Percentiles rank a stretch among this genome's conserved stretches.
Conservation (phyloP, 2,888 invertebrate genomes). For the Ametastegia equiseti region DNA sequence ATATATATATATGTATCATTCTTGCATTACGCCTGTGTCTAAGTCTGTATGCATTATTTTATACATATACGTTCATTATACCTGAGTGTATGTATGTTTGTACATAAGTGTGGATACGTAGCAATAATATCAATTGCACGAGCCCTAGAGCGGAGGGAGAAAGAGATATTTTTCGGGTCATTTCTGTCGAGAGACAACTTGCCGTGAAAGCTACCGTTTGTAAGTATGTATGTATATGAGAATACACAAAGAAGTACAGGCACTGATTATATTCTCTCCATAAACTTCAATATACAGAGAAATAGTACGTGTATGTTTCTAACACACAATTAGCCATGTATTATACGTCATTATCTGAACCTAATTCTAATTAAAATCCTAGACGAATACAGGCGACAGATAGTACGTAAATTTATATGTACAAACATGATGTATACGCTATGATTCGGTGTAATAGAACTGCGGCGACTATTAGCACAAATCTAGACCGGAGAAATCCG, state of each 20-base stretch:
- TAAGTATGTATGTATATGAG: neutral
- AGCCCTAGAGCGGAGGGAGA: neutral
- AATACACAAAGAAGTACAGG: neutral
- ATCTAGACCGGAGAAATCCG: neutral
- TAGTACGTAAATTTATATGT: neutral
- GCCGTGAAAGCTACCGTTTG: neutral
- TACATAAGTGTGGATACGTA: no score
- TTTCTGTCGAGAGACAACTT: neutral
- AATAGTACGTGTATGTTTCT: neutral
- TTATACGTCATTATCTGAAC: neutral
- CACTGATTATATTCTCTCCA: neutral
- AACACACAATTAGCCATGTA: neutral
- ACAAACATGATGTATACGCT: neutral
- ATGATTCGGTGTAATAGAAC: neutral
- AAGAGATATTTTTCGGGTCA: constrained; percentile 22
- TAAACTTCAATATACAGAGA: neutral
- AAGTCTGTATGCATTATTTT: neutral
- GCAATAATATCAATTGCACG: neutral
- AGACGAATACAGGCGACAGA: neutral
- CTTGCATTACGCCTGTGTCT: neutral
- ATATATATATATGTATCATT: neutral
- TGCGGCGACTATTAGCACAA: neutral
- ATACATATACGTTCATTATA: no score
- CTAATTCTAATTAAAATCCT: neutral
- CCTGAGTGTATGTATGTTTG: no score